Evolutionary conservation across 2,797 vertebrate genomes (phyloP).

Genomic region (Florisuga fusca): DNA sequence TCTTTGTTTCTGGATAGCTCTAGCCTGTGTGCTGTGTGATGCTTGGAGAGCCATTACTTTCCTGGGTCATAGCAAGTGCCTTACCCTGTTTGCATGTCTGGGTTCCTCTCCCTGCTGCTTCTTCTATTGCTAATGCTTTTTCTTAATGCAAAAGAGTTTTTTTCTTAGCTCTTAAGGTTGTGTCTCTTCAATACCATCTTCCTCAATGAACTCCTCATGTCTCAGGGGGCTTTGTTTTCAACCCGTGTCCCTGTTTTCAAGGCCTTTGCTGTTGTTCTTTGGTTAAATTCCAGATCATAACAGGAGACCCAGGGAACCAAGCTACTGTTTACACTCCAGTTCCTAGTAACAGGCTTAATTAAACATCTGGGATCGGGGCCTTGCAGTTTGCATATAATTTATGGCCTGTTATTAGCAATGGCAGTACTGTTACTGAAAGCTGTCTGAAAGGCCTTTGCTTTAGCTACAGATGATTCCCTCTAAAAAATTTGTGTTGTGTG

Average conservation of each 20-base stretch:
- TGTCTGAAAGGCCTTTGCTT: not conserved
- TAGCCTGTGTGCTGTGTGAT: not conserved
- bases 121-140: not conserved
- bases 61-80: not conserved
- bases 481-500: not conserved
- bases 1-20: not conserved
- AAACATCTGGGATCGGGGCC: not conserved
- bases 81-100: not conserved
- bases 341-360: not conserved
- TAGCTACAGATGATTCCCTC: not conserved
- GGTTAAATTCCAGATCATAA: not conserved
- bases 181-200: not conserved
- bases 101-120: fast-evolving
- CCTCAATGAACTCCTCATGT: not conserved
- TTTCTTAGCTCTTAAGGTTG: not conserved
- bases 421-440: not conserved
- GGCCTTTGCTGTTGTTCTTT: not conserved
- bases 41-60: not conserved
- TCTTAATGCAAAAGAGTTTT: not conserved
- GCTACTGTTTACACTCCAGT: not conserved
- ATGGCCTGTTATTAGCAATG: not conserved
- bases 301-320: not conserved
- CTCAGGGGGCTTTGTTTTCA: not conserved
- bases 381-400: not conserved
- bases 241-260: not conserved